Evolutionary conservation across 2,888 invertebrate species (phyloP), one percentile per base, ranked within the genome.

Genomic region (Glaucopsyche alexis): DNA sequence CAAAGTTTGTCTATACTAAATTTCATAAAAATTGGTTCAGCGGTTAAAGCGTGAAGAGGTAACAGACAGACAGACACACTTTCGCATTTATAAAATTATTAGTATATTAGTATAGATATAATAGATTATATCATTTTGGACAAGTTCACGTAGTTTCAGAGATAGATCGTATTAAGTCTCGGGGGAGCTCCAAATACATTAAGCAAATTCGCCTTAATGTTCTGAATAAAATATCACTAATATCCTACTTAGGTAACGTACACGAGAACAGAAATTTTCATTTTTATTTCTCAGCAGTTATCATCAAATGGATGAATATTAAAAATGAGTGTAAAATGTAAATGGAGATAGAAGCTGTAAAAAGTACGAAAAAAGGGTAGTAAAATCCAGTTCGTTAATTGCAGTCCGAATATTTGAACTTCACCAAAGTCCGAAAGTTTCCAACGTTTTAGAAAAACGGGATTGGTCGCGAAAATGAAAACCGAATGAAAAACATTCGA

Each of bases 211-310:
- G 11, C 60, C 38, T 14, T 60, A 60, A 60, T 60, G 60, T 38
- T 38, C 38, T 29, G 60, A 60, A 60, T 60, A 60, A 60, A 60
- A 60, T 60, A 60, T 60, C 60, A 60, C 60, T 60, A 29, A 60
- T 55, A 55, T 55, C 19, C 55, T 38, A 19, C 60, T 60, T 60
- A 14, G 11, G 60, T 19, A 7, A 55, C 19, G 55, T 55, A 9
- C 9, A 29, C 29, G 19, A 13, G 60, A 29, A 29, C 60, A 13
- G 13, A 60, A 19, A 60, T 60, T 60, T 60, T 60, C 60, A 60
- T 55, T 60, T 60, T 60, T 60, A 60, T 60, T 16, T 6, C 60
- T 29, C 60, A 6, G 60, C 60, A 60, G 29, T 29, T 60, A 60
- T 60, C 60, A 14, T 29, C 16, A 60, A 3, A 19, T 29, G 4